These are phyloP conservation scores for Hydra vulgaris DNA, from an alignment of 30 jellyfish, hydroid and myxozoan genomes.

Conservation along the genomic window DNA sequence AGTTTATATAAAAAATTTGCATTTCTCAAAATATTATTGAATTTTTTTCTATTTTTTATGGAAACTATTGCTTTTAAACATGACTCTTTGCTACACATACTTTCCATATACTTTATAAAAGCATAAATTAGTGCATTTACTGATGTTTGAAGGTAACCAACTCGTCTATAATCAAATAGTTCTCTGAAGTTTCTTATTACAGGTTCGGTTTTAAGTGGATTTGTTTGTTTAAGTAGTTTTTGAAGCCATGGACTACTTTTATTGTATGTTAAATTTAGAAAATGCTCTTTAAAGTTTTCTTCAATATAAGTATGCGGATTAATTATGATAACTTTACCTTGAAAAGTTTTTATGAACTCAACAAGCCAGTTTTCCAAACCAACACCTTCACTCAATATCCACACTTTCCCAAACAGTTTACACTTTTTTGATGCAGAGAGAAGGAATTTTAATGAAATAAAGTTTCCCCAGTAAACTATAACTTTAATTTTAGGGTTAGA, in stretches of 20 bases:
- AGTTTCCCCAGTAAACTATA: conserved; percentile 8
- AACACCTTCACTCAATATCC: conserved; percentile 31
- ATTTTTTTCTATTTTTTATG: background rate
- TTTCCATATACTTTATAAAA: background rate
- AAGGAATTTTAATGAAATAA: conserved; percentile 3
- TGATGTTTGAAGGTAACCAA: conserved; percentile 21
- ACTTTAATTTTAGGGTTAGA: conserved; percentile 12
- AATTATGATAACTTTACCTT: background rate
- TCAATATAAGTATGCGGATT: background rate
- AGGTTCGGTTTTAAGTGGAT: background rate
- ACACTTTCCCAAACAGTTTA: background rate
- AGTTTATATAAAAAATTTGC: background rate
- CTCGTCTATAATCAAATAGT: conserved; percentile 15
- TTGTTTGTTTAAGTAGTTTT: background rate
- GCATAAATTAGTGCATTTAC: conserved; percentile 7
- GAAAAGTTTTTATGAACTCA: background rate
- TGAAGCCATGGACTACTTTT: conserved; percentile 10
- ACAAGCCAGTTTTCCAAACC: conserved; percentile 8
- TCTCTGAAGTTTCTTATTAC: background rate
- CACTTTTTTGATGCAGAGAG: background rate
- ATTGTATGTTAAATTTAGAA: background rate
- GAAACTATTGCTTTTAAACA: conserved; percentile 10
- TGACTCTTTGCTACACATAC: background rate
- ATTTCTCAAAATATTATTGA: background rate
- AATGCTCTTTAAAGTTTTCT: background rate